A percentile compares a stretch with the other conserved stretches of the same genome.
Evolutionary conservation across 2,888 invertebrate genomes (phyloP).

Genomic region (Apodemia duryi): DNA sequence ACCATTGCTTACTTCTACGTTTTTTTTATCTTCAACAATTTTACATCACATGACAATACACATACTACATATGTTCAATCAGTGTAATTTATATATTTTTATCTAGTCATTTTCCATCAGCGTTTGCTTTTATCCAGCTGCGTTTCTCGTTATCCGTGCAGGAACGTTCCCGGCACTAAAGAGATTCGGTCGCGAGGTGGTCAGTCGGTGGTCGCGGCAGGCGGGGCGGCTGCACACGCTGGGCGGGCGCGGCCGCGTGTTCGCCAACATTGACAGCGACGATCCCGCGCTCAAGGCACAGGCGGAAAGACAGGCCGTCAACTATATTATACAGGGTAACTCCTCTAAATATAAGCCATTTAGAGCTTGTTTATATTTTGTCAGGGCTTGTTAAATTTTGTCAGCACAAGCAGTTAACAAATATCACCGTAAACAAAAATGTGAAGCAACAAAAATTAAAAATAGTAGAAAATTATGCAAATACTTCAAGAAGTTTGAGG

Average conservation of each 20-base stretch:
- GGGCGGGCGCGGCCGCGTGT: constrained; percentile 50
- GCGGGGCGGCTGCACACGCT: constrained; percentile 48
- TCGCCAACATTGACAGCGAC: constrained; percentile 41
- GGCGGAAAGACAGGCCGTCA: constrained; percentile 68
- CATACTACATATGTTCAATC: too few species aligned
- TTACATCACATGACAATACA: too few species aligned
- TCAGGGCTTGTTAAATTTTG: too few species aligned
- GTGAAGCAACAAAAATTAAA: too few species aligned
- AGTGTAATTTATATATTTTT: neutral
- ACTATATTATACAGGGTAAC: constrained; percentile 71
- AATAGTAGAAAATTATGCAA: too few species aligned
- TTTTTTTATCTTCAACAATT: too few species aligned
- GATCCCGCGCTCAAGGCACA: constrained; percentile 43
- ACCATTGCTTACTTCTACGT: neutral
- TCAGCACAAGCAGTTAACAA: too few species aligned
- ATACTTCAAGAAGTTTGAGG: too few species aligned
- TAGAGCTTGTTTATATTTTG: too few species aligned
- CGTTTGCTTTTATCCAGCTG: too few species aligned
- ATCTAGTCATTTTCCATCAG: neutral
- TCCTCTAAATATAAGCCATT: too few species aligned
- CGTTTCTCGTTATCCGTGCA: constrained; percentile 29
- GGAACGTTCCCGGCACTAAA: constrained; percentile 64
- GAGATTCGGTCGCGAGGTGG: constrained; percentile 50
- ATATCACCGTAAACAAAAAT: too few species aligned
- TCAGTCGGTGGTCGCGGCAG: constrained; percentile 39